Percentiles rank a stretch among this genome's conserved stretches.
These are phyloP conservation scores for Drosophila trapezifrons DNA, from an alignment of 1,140 invertebrate species.

Conservation along the genomic window DNA sequence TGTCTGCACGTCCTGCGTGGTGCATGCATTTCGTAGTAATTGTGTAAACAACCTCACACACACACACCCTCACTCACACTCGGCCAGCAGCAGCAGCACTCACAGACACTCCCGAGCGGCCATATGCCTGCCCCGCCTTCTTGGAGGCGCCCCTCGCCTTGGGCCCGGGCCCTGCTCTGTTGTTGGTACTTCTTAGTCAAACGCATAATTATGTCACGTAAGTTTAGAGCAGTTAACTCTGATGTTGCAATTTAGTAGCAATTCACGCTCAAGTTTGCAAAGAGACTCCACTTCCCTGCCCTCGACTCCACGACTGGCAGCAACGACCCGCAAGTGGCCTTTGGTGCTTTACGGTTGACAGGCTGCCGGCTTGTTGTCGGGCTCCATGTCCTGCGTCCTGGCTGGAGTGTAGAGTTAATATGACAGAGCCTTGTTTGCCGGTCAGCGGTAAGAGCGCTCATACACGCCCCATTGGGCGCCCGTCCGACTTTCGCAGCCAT, in stretches of 20 bases:
- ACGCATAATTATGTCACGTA: slow-evolving; percentile 83
- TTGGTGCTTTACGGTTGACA: slow-evolving; percentile 64
- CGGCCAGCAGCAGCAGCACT: slow-evolving; percentile 27
- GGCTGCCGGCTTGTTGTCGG: slow-evolving; percentile 51
- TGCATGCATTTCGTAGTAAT: slow-evolving; percentile 75
- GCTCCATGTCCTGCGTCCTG: slow-evolving; percentile 27
- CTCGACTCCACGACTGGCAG: slow-evolving; percentile 5
- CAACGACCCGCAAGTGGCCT: slow-evolving; percentile 55
- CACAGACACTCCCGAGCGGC: slow-evolving; percentile 44
- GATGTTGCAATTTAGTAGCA: slow-evolving; percentile 76
- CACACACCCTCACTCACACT: slow-evolving; percentile 6
- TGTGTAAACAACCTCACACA: slow-evolving; percentile 69
- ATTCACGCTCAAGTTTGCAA: slow-evolving; percentile 71
- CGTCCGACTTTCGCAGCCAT: slow-evolving; percentile 50
- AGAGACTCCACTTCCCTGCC: slow-evolving; percentile 19
- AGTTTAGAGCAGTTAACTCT: slow-evolving; percentile 81
- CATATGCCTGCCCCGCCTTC: slow-evolving; percentile 57
- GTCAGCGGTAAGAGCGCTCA: slow-evolving; percentile 54
- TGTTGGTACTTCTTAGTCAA: slow-evolving; percentile 69
- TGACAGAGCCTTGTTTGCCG: slow-evolving; percentile 67
- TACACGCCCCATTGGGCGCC: slow-evolving; percentile 59
- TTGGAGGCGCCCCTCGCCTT: slow-evolving; percentile 6
- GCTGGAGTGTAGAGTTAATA: slow-evolving; percentile 57
- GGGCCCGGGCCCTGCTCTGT: not conserved
- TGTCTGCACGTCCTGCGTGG: slow-evolving; percentile 75